Evolutionary conservation across 2,797 vertebrate genomes (phyloP).

Genomic region (Paedocypris micromegethes): DNA sequence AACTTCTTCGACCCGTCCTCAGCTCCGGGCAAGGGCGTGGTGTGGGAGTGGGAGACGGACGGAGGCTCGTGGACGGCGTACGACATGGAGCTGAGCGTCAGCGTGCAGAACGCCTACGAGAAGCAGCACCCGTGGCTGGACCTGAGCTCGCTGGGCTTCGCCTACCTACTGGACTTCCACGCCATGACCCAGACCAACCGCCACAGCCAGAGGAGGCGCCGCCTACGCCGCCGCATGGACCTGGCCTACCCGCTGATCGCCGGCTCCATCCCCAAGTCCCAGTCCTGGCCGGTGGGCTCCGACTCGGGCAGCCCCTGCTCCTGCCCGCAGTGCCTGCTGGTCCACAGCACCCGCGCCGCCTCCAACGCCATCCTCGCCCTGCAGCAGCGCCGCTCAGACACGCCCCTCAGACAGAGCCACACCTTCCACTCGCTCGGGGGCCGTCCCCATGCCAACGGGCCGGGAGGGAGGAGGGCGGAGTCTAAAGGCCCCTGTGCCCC

Average conservation of each 20-base stretch:
- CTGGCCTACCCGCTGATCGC: conserved; percentile 92
- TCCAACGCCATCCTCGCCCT: conserved; percentile 91
- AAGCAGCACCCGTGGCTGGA: conserved; percentile 98
- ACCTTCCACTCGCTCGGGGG: conserved; percentile 62
- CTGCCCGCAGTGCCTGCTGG: conserved; percentile 88
- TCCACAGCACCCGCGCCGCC: conserved; percentile 87
- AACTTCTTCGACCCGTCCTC: conserved; percentile 96
- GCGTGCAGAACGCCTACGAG: conserved; percentile 96
- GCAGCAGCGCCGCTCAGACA: conserved; percentile 64
- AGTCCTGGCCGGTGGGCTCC: conserved; percentile 91
- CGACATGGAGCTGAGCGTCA: conserved; percentile 96
- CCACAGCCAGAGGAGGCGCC: conserved; percentile 86
- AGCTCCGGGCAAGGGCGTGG: conserved; percentile 88
- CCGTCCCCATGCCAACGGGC: too few species aligned
- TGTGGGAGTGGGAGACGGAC: conserved; percentile 97
- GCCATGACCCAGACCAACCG: conserved; percentile 95
- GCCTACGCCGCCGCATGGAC: conserved; percentile 90
- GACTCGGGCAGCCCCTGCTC: conserved; percentile 85
- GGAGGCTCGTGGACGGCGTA: conserved; percentile 89
- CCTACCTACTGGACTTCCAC: conserved; percentile 94
- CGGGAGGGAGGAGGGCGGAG: conserved; percentile 57
- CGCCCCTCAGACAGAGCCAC: conserved; percentile 77
- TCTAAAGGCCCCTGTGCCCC: conserved; percentile 63
- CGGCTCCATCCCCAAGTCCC: conserved; percentile 93
- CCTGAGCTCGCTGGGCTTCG: conserved; percentile 92